Conservation (phyloP, 2,888 invertebrate species). For the Noctua pronuba region DNA sequence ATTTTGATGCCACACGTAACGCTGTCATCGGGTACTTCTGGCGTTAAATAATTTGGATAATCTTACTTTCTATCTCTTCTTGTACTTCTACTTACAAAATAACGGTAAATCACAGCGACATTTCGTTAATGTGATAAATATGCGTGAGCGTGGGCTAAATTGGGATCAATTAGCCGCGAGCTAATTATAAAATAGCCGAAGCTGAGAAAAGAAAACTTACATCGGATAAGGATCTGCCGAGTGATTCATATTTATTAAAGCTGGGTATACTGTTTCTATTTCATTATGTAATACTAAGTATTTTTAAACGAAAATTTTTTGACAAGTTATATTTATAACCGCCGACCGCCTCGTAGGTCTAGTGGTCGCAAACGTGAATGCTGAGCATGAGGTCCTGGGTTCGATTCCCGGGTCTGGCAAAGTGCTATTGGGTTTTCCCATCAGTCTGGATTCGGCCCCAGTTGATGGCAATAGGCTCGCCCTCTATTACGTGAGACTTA, state of each 20-base stretch:
- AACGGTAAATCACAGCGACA: slow-evolving; percentile 68
- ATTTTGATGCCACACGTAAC: slow-evolving; percentile 35
- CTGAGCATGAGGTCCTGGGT: no score
- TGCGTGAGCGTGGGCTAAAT: slow-evolving; percentile 71
- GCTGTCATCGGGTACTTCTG: not conserved
- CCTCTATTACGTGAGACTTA: no score
- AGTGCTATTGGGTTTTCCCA: no score
- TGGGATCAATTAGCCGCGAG: slow-evolving; percentile 76
- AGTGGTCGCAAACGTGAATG: no score
- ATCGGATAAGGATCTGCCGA: slow-evolving; percentile 71
- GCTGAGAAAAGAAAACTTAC: slow-evolving; percentile 68
- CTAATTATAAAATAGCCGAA: slow-evolving; percentile 76
- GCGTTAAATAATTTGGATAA: slow-evolving; percentile 47
- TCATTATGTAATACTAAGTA: no score
- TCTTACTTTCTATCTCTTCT: slow-evolving; percentile 12
- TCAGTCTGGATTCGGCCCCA: no score
- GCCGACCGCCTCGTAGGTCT: no score
- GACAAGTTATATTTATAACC: slow-evolving; percentile 13
- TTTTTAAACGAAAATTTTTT: slow-evolving; percentile 3
- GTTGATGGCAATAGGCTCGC: no score
- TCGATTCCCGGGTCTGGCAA: no score
- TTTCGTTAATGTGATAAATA: slow-evolving; percentile 78
- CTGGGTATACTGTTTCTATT: not conserved
- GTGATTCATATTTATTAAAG: slow-evolving; percentile 72
- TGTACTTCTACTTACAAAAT: slow-evolving; percentile 28